Evolutionary conservation across 37 sponge, comb jelly and placozoan genomes (phyloP), one percentile per base, ranked within the genome.

Genomic region (Lycopodina hypogea): DNA sequence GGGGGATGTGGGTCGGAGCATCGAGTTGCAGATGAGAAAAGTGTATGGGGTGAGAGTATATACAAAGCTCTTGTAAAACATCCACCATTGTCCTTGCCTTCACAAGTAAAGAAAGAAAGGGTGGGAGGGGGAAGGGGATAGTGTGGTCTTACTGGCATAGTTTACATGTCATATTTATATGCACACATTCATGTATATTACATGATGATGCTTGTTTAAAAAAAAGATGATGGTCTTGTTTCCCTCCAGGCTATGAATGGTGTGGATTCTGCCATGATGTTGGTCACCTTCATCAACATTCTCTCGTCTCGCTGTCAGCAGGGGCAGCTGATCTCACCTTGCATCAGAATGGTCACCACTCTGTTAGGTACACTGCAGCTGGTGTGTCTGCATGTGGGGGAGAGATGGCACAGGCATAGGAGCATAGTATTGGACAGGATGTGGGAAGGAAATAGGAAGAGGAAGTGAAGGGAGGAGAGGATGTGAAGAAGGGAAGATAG

Each of bases 231-330:
- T n/a, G n/a, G n/a, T n/a, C 71, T 48, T 70, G 38, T 40, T 3
- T n/a, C 48, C 41, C 59, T 33, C 28, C 23, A 84, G 86, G 23
- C 21, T 39, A 74, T 71, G 45, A 50, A 24, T 3, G 34, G 11
- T 12, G 71, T 85, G 22, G 90, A 89, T 37, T 23, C 59, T 1
- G 75, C 75, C 28, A 75, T 89, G 32, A 70, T 89, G 36, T 40
- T 89, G 33, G 73, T 78, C 19, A 80, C 80, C 3, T 84, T 79
- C 53, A 41, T 89, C 55, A 89, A 79, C 55, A 56, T 81, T 29
- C 63, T 89, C 26, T 72, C 81, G 0, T 77, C 85, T 22, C 66
- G 81, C 11, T 68, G 67, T 34, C 8, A 40, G 0, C 68, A 78
- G 53, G 75, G 37, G 12, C 38, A 32, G 14, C 42, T 60, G 8